Conservation (phyloP, 1,140 invertebrate species). For the Sipha flava region DNA sequence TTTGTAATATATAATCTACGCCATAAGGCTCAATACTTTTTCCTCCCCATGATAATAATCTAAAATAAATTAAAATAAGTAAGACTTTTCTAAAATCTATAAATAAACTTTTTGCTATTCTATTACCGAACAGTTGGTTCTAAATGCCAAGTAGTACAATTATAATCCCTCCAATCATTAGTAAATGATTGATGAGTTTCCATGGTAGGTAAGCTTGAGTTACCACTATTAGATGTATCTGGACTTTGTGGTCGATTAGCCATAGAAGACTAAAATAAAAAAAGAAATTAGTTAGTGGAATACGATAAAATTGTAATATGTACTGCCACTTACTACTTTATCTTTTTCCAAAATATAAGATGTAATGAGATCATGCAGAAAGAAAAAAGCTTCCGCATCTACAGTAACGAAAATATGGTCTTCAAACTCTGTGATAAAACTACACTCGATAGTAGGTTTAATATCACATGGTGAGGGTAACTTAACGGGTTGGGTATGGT, state of each 20-base stretch:
- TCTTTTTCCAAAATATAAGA: conserved; percentile 91
- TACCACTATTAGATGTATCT: conserved; percentile 36
- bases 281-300: neutral
- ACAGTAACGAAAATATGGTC: conserved; percentile 97
- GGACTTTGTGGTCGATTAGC: conserved; percentile 16
- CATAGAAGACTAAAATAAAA: conserved; percentile 14
- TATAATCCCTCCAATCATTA: conserved; percentile 84
- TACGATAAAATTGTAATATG: neutral
- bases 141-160: conserved; percentile 94
- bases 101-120: neutral
- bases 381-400: conserved; percentile 95
- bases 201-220: conserved; percentile 49
- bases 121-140: conserved; percentile 90
- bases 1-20: conserved; percentile 93
- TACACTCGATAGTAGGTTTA: conserved; percentile 86
- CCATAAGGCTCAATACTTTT: conserved; percentile 95
- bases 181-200: conserved; percentile 49
- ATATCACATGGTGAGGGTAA: conserved; percentile 51
- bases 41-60: conserved; percentile 86
- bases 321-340: conserved; percentile 55
- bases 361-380: conserved; percentile 91
- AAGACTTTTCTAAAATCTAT: neutral
- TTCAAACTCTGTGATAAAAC: conserved; percentile 96
- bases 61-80: conserved; percentile 41
- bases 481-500: conserved; percentile 61